phyloP scores from a whole-genome alignment of 2,797 vertebrate genomes.

The Gephyroberyx darwinii region DNA sequence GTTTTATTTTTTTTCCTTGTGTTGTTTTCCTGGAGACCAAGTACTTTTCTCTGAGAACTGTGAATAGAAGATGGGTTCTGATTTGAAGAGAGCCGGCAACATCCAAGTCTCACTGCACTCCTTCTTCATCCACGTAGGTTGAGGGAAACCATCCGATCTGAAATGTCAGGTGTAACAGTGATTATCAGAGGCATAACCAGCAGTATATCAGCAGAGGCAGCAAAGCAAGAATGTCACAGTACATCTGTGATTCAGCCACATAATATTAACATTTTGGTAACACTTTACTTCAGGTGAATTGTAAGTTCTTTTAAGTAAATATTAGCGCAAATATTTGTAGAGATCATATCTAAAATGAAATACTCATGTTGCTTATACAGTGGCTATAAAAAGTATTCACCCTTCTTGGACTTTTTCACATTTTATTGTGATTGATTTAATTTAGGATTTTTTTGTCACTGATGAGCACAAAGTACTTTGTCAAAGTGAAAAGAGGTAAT shows the following conservation, averaged over 20 bases:
- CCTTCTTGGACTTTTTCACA: no score
- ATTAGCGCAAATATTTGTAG: no score
- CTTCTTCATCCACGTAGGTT: conserved; percentile 97
- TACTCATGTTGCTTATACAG: no score
- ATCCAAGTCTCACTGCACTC: conserved; percentile 82
- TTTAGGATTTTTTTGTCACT: no score
- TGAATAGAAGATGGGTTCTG: conserved; percentile 66
- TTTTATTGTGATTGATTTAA: no score
- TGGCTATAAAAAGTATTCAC: no score
- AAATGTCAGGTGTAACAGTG: conserved; percentile 19
- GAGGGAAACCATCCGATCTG: conserved; percentile 99
- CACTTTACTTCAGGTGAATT: background rate
- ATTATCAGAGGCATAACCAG: conserved; percentile 19
- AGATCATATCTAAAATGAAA: no score
- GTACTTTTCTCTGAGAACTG: conserved; percentile 72
- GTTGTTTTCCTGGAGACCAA: conserved; percentile 70
- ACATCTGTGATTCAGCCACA: background rate
- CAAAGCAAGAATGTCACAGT: background rate
- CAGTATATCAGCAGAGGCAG: background rate
- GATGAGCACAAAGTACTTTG: no score
- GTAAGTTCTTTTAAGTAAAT: background rate
- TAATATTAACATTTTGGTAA: background rate
- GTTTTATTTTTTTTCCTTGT: conserved; percentile 46
- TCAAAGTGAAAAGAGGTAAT: no score
- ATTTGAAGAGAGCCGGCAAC: conserved; percentile 52